phyloP scores from a whole-genome alignment of 2,888 invertebrate genomes.

The Rhamphomyia laevipes region DNA sequence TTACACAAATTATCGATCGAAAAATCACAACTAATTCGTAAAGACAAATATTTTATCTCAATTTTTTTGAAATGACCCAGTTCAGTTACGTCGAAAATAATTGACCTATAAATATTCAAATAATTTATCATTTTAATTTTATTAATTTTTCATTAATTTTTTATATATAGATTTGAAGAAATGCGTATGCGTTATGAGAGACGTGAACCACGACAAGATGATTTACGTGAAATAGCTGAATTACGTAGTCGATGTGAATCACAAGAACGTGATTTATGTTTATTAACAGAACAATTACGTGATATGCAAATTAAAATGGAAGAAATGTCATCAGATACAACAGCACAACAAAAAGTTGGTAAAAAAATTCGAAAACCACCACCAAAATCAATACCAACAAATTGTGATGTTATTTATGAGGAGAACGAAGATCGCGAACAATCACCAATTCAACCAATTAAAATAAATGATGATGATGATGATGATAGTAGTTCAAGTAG shows the following conservation, averaged over 20 bases:
- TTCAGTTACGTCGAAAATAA: too few relatives aligned
- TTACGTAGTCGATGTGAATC: constrained; percentile 41
- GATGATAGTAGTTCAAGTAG: constrained; percentile 1
- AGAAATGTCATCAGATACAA: constrained; percentile 19
- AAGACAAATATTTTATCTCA: background rate
- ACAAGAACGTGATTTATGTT: constrained; percentile 45
- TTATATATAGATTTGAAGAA: constrained; percentile 42
- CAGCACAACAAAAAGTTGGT: constrained; percentile 5
- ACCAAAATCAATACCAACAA: constrained; percentile 33
- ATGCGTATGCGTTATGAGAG: constrained; percentile 45
- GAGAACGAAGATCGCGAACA: constrained; percentile 33
- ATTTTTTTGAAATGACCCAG: too few relatives aligned
- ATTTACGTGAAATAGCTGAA: constrained; percentile 43
- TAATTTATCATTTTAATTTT: background rate
- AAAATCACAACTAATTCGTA: too few relatives aligned
- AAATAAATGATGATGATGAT: background rate
- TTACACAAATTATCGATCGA: too few relatives aligned
- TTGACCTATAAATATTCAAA: background rate
- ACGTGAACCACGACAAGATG: constrained; percentile 44
- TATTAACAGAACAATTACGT: constrained; percentile 44
- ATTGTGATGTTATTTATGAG: constrained; percentile 38
- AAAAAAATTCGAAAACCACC: constrained; percentile 27
- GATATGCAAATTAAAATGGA: constrained; percentile 43
- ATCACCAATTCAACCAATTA: constrained; percentile 18
- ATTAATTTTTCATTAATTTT: background rate